Evolutionary conservation across 2,113 vertebrate genomes (phyloP), one percentile per base, ranked within the genome.

Genomic region (Callorhinus ursinus): DNA sequence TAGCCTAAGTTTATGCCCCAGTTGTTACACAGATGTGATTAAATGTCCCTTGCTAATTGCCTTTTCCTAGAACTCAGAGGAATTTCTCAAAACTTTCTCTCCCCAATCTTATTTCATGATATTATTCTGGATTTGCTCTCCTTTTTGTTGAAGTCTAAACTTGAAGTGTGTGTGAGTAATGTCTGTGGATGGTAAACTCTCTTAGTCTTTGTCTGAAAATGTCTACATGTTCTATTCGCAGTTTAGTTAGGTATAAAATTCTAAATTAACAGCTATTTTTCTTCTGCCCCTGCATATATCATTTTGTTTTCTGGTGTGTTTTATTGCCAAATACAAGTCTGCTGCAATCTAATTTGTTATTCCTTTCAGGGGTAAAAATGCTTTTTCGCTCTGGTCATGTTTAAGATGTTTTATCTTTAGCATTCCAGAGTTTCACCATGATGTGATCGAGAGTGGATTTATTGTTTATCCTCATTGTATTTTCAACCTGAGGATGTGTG

Each of bases 351-450:
- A 92, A 57, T 36, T 42, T 83, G 19, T 84, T 67, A 76, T 61
- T 94, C 19, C 9, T 94, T 83, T 94, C 57, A 33, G 1, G 8
- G 33, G 51, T 61, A 95, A 94, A 94, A 83, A 19, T 71, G 39
- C 36, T 7, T 94, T 81, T 63, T 63, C 8, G 86, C 22, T 55
- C 31, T 72, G 24, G 21, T 42, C 22, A 7, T 16, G 10, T 55
- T 92, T 82, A 82, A 65, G 26, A 61, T 39, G 18, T 61, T 92
- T 90, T 53, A 71, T 72, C 18, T 67, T 95, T 53, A 93, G 85
- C 8, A 36, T 72, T 65, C 8, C 61, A 24, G 26, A 80, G 85
- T 86, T 95, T 82, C 31, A 53, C 7, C 5, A 42, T 55, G 36
- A 77, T 77, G 39, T 61, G 55, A 85, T 2, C 5, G 9, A 59